Evolutionary conservation across 92 coral and sea anemone genomes (phyloP), one percentile per base, ranked within the genome.

Genomic region (Epizoanthus stellaris): DNA sequence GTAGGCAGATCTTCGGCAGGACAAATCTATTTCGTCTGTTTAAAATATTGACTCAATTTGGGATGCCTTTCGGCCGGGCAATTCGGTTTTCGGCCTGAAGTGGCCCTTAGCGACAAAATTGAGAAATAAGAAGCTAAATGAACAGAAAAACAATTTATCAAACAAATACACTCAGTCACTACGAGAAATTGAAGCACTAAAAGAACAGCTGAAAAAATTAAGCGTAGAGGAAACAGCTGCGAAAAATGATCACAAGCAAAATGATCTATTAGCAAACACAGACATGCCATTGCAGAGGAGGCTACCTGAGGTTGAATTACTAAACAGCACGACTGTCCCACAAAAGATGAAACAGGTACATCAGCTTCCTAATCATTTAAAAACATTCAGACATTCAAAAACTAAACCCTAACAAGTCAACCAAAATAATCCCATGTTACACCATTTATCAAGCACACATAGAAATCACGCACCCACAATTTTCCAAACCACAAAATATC

Each of bases 101-200:
- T 23, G 25, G 25, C 45, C 45, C 45, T 42, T 43, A 43, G 6
- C 4, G 7, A 5, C 49, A 43, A 43, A 43, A 4, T 43, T 43
- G 7, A 43, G 5, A 23, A 23, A 23, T 23, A 23, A 23, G 25
- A 23, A 23, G 25, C 25, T 23, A 23, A 23, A 23, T 23, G 25
- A 23, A 23, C 25, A 23, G 25, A 23, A 23, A 23, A 23, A 23
- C 25, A 23, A 23, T 23, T 23, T 23, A 23, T 23, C 25, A 23
- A 23, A 23, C 0, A 23, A 23, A 71, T 71, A 71, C 76, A 71
- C 40, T 56, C 45, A 71, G 10, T 23, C 20, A 14, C 47, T 43
- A 0, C n/a, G 49, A 45, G 76, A 71, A 39, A 43, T 71, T 5
- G 76, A 71, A 45, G 8, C 59, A 45, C 76, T 71, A 21, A 71